Percentiles rank a stretch among this genome's conserved stretches.
These are phyloP conservation scores for Chlorocebus sabaeus DNA, from an alignment of 2,113 vertebrate species.

Conservation along the genomic window DNA sequence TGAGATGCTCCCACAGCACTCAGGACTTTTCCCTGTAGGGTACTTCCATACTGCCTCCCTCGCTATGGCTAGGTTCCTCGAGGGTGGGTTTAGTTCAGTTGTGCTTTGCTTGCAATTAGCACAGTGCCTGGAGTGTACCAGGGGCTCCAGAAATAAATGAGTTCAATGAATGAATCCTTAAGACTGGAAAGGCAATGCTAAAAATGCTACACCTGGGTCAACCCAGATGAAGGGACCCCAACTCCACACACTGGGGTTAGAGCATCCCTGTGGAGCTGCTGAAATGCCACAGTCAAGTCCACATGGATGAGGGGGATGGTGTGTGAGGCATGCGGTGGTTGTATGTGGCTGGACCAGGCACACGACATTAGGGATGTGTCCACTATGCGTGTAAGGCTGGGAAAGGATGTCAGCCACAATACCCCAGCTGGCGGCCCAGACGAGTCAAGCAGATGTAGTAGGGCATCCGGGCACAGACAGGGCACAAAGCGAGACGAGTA, in stretches of 20 bases:
- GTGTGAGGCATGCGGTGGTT: background rate
- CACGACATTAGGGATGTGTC: fast-evolving
- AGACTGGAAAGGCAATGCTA: background rate
- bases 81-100: background rate
- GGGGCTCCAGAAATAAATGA: background rate
- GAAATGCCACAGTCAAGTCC: background rate
- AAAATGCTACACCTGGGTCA: background rate
- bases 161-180: background rate
- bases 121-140: background rate
- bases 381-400: no score
- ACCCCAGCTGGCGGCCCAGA: background rate
- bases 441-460: background rate
- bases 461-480: background rate
- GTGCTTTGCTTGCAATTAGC: background rate
- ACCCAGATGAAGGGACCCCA: background rate
- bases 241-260: background rate
- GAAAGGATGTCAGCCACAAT: background rate
- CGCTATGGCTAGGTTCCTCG: fast-evolving
- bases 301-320: fast-evolving
- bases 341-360: background rate
- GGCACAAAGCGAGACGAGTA: fast-evolving
- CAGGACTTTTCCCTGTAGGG: background rate
- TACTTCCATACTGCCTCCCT: background rate
- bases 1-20: background rate
- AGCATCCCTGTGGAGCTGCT: fast-evolving